A percentile compares a stretch with the other conserved stretches of the same genome.
These are phyloP conservation scores for Argya squamiceps DNA, from an alignment of 2,797 vertebrate genomes.

Conservation along the genomic window DNA sequence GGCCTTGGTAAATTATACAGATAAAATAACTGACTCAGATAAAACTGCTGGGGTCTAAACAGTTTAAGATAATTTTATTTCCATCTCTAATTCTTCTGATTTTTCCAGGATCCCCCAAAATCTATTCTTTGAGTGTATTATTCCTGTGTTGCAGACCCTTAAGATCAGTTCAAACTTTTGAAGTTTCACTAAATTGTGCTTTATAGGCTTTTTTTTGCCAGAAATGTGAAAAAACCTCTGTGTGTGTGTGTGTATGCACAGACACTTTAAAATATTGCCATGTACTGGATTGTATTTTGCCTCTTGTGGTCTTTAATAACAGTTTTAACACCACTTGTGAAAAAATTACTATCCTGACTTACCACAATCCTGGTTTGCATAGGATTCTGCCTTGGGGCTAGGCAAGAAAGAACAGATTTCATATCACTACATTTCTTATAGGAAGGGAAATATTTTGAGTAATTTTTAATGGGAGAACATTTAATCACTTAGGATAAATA, in stretches of 20 bases:
- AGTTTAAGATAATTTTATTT: not conserved
- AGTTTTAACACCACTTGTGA: not conserved
- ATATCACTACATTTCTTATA: not conserved
- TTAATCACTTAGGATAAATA: not conserved
- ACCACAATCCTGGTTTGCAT: not conserved
- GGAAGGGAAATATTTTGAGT: not conserved
- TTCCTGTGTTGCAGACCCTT: not conserved
- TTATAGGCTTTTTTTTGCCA: not conserved
- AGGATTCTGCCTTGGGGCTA: not conserved
- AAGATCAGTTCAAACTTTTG: not conserved
- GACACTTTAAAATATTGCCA: not conserved
- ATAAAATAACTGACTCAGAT: not conserved
- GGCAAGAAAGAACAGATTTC: not conserved
- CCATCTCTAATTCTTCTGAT: not conserved
- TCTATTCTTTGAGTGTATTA: not conserved
- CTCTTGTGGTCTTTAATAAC: not conserved
- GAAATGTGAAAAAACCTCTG: accelerated
- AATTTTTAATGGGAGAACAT: not conserved
- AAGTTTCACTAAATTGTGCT: not conserved
- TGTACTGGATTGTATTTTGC: not conserved
- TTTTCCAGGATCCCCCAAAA: not conserved
- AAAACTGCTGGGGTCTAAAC: not conserved
- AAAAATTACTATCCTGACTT: not conserved
- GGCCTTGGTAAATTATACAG: not conserved
- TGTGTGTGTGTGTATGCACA: not conserved